Evolutionary conservation across 2,113 vertebrate species (phyloP).

Genomic region (Seriola quinqueradiata): DNA sequence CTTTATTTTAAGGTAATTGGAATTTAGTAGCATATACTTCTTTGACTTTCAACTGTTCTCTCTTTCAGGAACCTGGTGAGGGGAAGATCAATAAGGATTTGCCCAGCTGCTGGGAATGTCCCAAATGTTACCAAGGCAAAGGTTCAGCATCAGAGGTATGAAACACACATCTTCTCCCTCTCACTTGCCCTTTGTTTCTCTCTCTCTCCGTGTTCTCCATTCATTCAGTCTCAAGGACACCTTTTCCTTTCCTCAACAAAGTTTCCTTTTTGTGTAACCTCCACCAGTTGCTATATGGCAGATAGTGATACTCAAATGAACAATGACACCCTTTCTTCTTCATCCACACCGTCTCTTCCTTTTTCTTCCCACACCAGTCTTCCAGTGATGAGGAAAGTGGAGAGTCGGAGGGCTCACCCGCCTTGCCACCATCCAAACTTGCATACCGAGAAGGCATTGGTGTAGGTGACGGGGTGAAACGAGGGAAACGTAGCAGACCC

Average conservation of each 20-base stretch:
- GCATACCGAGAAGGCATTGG: conserved; percentile 77
- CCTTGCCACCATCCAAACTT: conserved; percentile 73
- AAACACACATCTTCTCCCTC: neutral
- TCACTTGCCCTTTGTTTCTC: neutral
- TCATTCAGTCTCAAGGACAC: neutral
- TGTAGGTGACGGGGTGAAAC: conserved; percentile 58
- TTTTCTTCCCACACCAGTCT: conserved; percentile 68
- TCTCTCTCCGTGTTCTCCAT: neutral
- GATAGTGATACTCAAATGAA: conserved; percentile 4
- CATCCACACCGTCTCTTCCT: neutral
- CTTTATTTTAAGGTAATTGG: neutral
- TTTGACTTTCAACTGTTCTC: neutral
- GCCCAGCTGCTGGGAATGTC: conserved; percentile 98
- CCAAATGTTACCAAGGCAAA: conserved; percentile 92
- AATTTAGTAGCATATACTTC: neutral
- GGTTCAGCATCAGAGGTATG: conserved; percentile 83
- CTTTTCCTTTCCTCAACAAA: neutral
- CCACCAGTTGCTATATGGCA: neutral
- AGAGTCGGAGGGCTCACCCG: conserved; percentile 66
- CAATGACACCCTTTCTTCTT: neutral
- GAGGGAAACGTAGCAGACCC: conserved; percentile 45
- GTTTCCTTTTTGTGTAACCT: conserved; percentile 5
- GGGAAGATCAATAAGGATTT: conserved; percentile 95
- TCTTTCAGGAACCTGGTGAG: conserved; percentile 91
- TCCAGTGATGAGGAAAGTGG: conserved; percentile 80